Evolutionary conservation across 30 jellyfish, hydroid and myxozoan genomes (phyloP).

Genomic region (Aurelia sp.): DNA sequence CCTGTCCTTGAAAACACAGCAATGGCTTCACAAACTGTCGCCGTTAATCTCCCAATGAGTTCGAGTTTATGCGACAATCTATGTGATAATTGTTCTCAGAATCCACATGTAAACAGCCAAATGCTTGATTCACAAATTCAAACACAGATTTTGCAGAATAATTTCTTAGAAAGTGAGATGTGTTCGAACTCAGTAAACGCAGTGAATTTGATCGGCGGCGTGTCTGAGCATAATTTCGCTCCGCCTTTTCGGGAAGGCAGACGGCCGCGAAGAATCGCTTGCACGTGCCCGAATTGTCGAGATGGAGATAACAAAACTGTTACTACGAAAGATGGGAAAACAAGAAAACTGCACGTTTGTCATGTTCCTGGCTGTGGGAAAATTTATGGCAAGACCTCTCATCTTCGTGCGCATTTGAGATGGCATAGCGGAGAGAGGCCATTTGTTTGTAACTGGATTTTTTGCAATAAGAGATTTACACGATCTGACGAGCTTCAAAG

Average conservation of each 20-base stretch:
- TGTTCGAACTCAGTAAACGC: slow-evolving; percentile 55
- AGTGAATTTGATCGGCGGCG: slow-evolving; percentile 59
- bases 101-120: slow-evolving; percentile 62
- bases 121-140: slow-evolving; percentile 64
- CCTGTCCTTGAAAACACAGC: slow-evolving; percentile 82
- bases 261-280: slow-evolving; percentile 99
- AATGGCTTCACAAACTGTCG: slow-evolving; percentile 82
- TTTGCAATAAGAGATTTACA: slow-evolving; percentile 95
- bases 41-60: slow-evolving; percentile 83
- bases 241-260: slow-evolving; percentile 89
- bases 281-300: slow-evolving; percentile 99
- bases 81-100: slow-evolving; percentile 75
- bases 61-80: slow-evolving; percentile 66
- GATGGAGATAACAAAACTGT: slow-evolving; percentile 99
- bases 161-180: slow-evolving; percentile 60
- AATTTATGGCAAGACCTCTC: slow-evolving; percentile 98
- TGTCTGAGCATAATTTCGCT: slow-evolving; percentile 69
- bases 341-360: slow-evolving; percentile 92
- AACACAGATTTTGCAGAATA: slow-evolving; percentile 51
- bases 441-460: slow-evolving; percentile 97
- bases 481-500: slow-evolving; percentile 99
- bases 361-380: slow-evolving; percentile 99
- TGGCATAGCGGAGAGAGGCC: slow-evolving; percentile 99
- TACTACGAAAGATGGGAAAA: slow-evolving; percentile 95
- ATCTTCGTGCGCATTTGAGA: slow-evolving; percentile 95